Evolutionary conservation across 2,888 invertebrate genomes (phyloP), one percentile per base, ranked within the genome.

Genomic region (Pristionchus entomophagus): DNA sequence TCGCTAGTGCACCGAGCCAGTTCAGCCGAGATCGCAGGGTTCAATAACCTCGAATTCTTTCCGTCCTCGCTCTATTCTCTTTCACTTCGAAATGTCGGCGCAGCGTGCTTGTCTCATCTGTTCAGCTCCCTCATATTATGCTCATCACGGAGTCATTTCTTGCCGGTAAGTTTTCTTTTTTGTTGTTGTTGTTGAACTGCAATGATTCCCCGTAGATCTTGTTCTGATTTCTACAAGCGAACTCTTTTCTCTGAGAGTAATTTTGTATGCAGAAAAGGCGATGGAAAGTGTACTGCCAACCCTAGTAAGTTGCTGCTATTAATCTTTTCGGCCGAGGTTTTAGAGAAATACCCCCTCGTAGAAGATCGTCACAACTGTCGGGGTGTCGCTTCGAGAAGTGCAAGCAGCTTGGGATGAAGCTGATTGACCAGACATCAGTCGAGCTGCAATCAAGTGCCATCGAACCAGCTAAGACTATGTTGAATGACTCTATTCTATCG

Each of bases 171-270:
- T n/a, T n/a, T n/a, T n/a, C n/a, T n/a, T n/a, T n/a, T n/a, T n/a
- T n/a, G n/a, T n/a, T n/a, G n/a, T n/a, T n/a, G n/a, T n/a, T n/a
- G n/a, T n/a, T n/a, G n/a, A n/a, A n/a, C n/a, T n/a, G n/a, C n/a
- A 35, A 26, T 29, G 4, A 29, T 45, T 77, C 26, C 29, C 45
- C 8, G 5, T 22, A 77, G 77, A 26, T 41, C 77, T 10, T 77
- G 77, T 19, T 41, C n/a, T 14, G 49, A 77, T 41, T 77, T 77
- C 77, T 77, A 77, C 77, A 77, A 77, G 77, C 77, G 77, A 77
- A 17, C 45, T 14, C n/a, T 77, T 12, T 4, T 19, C 26, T n/a
- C 49, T 3, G 19, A n/a, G 0, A n/a, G 49, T 0, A 26, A n/a
- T 19, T 77, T 45, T 26, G 77, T 45, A 14, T 77, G 77, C 26